Conservation (phyloP, 1,140 invertebrate genomes). For the Cydia pomonella region DNA sequence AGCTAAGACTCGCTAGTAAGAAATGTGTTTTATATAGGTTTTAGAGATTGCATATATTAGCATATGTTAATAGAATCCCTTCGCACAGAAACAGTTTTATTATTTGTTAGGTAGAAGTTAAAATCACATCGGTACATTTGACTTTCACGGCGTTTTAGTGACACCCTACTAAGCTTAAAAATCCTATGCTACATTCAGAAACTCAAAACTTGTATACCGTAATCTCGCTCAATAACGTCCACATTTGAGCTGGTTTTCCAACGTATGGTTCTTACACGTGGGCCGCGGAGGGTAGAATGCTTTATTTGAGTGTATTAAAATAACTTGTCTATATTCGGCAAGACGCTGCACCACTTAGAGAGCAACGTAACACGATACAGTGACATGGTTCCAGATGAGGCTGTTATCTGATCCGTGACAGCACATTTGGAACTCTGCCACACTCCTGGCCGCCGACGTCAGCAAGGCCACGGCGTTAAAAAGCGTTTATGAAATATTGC, state of each 20-base stretch:
- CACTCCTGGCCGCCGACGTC: neutral
- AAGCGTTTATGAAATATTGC: constrained; percentile 17
- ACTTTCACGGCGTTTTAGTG: no score
- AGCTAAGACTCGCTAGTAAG: neutral
- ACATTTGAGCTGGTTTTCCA: no score
- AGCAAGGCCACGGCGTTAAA: neutral
- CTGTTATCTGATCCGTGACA: constrained; percentile 23
- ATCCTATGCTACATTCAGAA: no score
- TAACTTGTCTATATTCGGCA: neutral
- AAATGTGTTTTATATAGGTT: neutral
- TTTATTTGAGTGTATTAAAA: no score
- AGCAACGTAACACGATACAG: constrained; percentile 22
- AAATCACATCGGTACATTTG: no score
- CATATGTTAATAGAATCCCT: neutral
- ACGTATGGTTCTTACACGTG: no score
- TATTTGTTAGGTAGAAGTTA: neutral
- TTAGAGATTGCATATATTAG: neutral
- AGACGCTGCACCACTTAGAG: neutral
- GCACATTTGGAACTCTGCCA: constrained; percentile 43
- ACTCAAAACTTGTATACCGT: no score
- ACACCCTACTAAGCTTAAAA: no score
- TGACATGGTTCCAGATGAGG: constrained; percentile 36
- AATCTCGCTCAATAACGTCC: no score
- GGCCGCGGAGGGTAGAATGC: no score
- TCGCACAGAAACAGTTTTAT: neutral